A percentile compares a stretch with the other conserved stretches of the same genome.
These are phyloP conservation scores for Eulemur coronatus DNA, from an alignment of 2,797 vertebrate genomes.

Conservation along the genomic window DNA sequence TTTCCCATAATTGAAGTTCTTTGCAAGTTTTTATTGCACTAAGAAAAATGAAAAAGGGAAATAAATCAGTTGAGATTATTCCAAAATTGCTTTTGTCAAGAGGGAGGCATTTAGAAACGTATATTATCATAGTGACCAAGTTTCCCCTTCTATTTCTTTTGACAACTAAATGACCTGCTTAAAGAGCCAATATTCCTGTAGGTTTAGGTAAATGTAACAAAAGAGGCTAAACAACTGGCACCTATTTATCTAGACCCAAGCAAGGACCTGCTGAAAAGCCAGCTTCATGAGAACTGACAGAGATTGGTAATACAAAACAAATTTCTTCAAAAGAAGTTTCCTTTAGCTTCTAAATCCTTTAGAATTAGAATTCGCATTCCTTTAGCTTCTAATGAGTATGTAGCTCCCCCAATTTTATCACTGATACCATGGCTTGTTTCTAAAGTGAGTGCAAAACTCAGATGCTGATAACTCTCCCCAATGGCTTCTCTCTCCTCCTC, in stretches of 20 bases:
- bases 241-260: background rate
- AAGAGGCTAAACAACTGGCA: background rate
- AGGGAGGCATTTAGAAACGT: conserved; percentile 36
- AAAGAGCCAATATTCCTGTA: background rate
- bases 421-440: background rate
- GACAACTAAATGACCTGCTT: background rate
- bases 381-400: background rate
- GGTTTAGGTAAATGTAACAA: background rate
- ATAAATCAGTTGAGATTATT: conserved; percentile 60
- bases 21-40: conserved; percentile 71
- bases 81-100: conserved; percentile 65
- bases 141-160: conserved; percentile 33
- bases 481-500: background rate
- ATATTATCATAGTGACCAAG: background rate
- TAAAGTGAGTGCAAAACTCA: background rate
- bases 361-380: background rate
- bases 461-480: background rate
- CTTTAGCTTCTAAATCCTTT: background rate
- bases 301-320: background rate
- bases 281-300: background rate
- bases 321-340: background rate
- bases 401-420: background rate
- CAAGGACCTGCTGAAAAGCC: background rate
- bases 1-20: conserved; percentile 76
- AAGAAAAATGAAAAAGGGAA: conserved; percentile 71